Base-by-base conservation (phyloP, 2,113 vertebrate genomes). In the Brachyhypopomus occidentalis region DNA sequence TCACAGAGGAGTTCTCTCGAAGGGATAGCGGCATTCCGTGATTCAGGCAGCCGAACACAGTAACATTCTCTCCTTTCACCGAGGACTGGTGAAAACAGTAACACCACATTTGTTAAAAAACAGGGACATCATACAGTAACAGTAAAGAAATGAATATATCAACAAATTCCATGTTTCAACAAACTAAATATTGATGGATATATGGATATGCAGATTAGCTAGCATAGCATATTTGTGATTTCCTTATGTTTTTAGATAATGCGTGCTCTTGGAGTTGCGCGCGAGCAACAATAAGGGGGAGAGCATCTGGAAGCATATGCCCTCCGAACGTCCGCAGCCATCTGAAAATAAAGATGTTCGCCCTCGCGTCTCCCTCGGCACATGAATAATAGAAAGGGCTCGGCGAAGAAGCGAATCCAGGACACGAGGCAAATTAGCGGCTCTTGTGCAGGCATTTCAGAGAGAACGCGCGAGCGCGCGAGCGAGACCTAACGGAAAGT, bases 1-100 rank as follows among this genome's bases (percentile, higher is more conserved):
- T 97, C 86, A 95, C 83, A 0, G 96, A 94, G 0, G 94, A 71
- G 55, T 96, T 95, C 87, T 96, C 95, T 25, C 88, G 72, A 0
- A 95, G 91, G 0, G 93, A 95, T 87, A 99, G 89, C 0, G 97
- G 98, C 89, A 96, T 96, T 87, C 97, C 97, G 0, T 98, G 97
- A 88, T 95, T 98, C 87, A 99, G 90, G 88, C 98, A 99, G 52
- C 96, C 98, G 0, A 98, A 97, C 75, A 99, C 95, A 0, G 98
- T 98, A 83, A 96, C 92, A 0, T 99, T 98, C 81, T 96, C 95
- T 4, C 96, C 96, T 75, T 72, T 93, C 83, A 95, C 83, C 7
- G 95, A 95, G 36, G 96, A 95, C 98, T 99, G 89, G 0, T 27
- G 45, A 84, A 78, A 88, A 74, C 81, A 80, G 30, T 71, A 73